Base-by-base conservation (phyloP, 2,888 invertebrate species). In the Lamellibrachia columna region DNA sequence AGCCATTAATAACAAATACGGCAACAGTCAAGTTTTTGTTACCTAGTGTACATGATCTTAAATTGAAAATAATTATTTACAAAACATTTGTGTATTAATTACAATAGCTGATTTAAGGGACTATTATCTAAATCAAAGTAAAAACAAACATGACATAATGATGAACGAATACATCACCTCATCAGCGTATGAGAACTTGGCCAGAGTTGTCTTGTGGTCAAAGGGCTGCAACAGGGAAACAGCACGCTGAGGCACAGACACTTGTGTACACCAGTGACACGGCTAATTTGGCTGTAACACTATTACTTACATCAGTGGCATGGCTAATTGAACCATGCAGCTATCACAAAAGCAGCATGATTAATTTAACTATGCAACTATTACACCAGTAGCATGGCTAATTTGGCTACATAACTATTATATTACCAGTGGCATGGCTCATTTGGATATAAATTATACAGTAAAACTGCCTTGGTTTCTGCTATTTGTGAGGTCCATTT, bases 151-250 rank as follows among this genome's bases (percentile, higher is more conserved):
- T 60, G 60, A 60, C 60, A 60, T 60, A 60, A 60, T 15, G 22
- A 22, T 75, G 75, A 22, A 22, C 4, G n/a, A 75, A 2, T 75
- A 15, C 96, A 97, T 97, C 96, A 97, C 97, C 60, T 97, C 97
- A 94, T 98, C 98, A 0, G 99, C 99, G 97, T 99, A 98, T 96
- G 98, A 98, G 97, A 98, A 99, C 96, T 98, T 98, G 52, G 99
- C 99, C 93, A 99, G 97, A 96, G 98, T 98, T 94, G 98, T 98
- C 94, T 97, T 97, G 96, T 99, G 99, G 96, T 99, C 98, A 96
- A 99, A 99, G 3, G 99, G 99, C 98, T 98, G 97, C 97, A 96
- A 97, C 75, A 75, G 75, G n/a, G 75, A 22, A 22, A 75, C n/a
- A 15, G 15, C 75, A 22, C 22, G 22, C 15, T 22, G 3, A 55